Base-by-base conservation (phyloP, 2,113 vertebrate genomes). In the Hypocryptadius cinnamomeus region DNA sequence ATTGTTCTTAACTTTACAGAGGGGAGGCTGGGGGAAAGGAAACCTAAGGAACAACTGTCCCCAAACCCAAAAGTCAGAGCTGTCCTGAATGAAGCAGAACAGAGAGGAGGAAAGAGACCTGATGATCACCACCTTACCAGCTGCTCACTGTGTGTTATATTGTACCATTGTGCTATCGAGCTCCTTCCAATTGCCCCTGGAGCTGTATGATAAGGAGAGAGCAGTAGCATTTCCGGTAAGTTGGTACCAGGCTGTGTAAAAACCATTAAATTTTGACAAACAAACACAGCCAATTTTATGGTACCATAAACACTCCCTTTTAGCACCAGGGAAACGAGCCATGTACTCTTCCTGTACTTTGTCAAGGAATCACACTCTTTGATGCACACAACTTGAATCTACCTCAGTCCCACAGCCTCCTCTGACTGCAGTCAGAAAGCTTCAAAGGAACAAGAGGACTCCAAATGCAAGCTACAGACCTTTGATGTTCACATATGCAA, bases 261-360 rank as follows among this genome's bases (percentile, higher is more conserved):
- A 64, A 66, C 48, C 87, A 76, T 63, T 66, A 85, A 40, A 47
- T 70, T 96, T 28, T 63, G 66, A 82, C 44, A 60, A 89, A 81
- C n/a, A 82, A 68, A 60, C 37, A 33, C 13, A 12, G 48, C 20
- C 24, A n/a, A 42, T 73, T 91, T 82, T 73, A 79, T 8, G 63
- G 54, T 39, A 22, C 45, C 3, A 0, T 35, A 65, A 81, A 69
- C 35, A 28, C 27, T 64, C 25, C 37, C 31, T 76, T 68, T 42
- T 57, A 76, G 40, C 39, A 21, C 65, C 5, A 16, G 33, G 53
- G 37, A 89, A 82, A 77, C 0, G 0, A 69, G 37, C 37, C 15
- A 5, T 2, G 5, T 60, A 33, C 19, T 50, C 45, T 14, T 57
- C 73, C 73, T 3, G 0, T 2, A 5, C 19, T 50, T 48, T 81